These are phyloP conservation scores for Chrysochloris asiatica DNA, from an alignment of 2,113 vertebrate genomes.

Conservation along the genomic window DNA sequence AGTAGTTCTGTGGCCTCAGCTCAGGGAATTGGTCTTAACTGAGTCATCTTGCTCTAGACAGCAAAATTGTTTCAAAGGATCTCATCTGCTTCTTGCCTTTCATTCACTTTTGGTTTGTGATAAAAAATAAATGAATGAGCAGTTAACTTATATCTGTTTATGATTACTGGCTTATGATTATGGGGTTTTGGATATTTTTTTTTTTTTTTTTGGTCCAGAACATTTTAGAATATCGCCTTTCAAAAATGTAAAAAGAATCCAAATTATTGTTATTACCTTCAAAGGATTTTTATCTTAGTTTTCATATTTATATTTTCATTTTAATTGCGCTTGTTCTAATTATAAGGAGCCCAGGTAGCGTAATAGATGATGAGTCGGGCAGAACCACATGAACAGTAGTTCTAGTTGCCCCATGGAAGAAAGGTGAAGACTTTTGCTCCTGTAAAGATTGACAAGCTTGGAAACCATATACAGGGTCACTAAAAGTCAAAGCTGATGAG, in stretches of 20 bases:
- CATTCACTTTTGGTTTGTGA: not conserved
- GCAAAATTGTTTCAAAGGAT: not conserved
- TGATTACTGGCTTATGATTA: too few relatives aligned
- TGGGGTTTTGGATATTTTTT: too few relatives aligned
- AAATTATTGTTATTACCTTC: not conserved
- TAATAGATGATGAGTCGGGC: too few relatives aligned
- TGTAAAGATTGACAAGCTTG: too few relatives aligned
- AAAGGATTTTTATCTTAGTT: not conserved
- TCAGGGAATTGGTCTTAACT: not conserved
- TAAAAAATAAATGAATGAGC: not conserved
- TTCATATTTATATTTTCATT: not conserved
- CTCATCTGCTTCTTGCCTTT: not conserved
- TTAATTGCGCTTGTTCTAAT: not conserved
- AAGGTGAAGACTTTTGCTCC: too few relatives aligned
- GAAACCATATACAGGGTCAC: too few relatives aligned
- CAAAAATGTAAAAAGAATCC: not conserved
- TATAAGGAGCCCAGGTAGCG: too few relatives aligned
- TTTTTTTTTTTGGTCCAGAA: not conserved
- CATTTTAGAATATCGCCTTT: not conserved
- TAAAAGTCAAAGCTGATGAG: too few relatives aligned
- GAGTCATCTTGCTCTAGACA: accelerated
- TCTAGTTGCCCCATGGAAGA: too few relatives aligned
- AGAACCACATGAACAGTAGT: too few relatives aligned
- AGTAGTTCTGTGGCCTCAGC: accelerated
- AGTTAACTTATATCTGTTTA: not conserved